Evolutionary conservation across 2,797 vertebrate species (phyloP), one percentile per base, ranked within the genome.

Genomic region (Tolypeutes matacus): DNA sequence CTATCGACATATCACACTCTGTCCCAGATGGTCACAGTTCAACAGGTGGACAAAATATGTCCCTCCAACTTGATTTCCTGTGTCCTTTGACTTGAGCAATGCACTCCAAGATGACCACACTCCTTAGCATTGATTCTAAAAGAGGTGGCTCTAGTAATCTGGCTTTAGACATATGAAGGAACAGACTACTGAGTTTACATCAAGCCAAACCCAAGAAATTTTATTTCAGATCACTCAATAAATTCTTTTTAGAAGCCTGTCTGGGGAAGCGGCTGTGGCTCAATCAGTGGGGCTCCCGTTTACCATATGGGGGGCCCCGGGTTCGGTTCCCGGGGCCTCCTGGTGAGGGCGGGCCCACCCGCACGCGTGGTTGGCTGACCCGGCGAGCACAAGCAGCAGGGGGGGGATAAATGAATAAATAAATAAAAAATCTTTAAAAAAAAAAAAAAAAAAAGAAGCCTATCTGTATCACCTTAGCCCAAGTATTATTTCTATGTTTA

Each of bases 211-310:
- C 76, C 75, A 20, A 56, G 51, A 85, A 87, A 94, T 27, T 80
- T 42, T 65, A 93, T 58, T 73, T 93, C 20, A 42, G 34, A 76
- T 78, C 31, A 18, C 46, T 51, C 36, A 89, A 58, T 49, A 85
- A 88, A 92, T 81, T 89, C 92, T 91, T 92, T 72, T 86, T 42
- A 86, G 78, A 93, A 92, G 83, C 31, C 67, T 64, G 31, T 39
- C 77, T n/a, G n/a, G n/a, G n/a, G n/a, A n/a, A n/a, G n/a, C n/a
- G n/a, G n/a, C n/a, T n/a, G n/a, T n/a, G n/a, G n/a, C n/a, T n/a
- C n/a, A n/a, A n/a, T n/a, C n/a, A n/a, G n/a, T n/a, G n/a, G n/a
- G n/a, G n/a, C n/a, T n/a, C n/a, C n/a, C n/a, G n/a, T n/a, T n/a
- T n/a, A n/a, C n/a, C n/a, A n/a, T n/a, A n/a, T n/a, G n/a, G n/a